Percentiles rank a stretch among this genome's conserved stretches.
These are phyloP conservation scores for Ptychadena robeensis DNA, from an alignment of 2,797 vertebrate genomes.

Conservation along the genomic window DNA sequence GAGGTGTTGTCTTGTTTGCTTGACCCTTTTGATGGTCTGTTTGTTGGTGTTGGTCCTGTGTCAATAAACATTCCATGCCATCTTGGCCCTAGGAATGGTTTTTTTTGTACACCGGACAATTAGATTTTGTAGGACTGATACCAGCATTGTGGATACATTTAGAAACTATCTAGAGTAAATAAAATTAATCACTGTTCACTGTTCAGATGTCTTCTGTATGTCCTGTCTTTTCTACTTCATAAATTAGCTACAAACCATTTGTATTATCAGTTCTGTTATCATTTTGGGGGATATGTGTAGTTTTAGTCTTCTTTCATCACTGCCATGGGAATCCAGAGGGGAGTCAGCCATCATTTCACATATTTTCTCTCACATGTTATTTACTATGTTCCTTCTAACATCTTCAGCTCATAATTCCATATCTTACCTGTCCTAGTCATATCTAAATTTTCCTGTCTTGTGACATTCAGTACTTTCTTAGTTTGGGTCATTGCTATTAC, in stretches of 20 bases:
- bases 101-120: neutral
- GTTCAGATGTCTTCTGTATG: neutral
- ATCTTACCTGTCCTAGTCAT: slow-evolving; percentile 26
- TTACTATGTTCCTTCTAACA: slow-evolving; percentile 16
- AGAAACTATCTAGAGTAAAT: neutral
- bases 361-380: slow-evolving; percentile 7
- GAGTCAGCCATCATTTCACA: slow-evolving; percentile 19
- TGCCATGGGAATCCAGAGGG: neutral
- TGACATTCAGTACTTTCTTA: slow-evolving; percentile 31
- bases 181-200: neutral
- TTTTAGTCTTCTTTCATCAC: neutral
- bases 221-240: neutral
- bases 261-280: neutral
- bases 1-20: too few relatives aligned
- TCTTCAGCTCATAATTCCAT: slow-evolving; percentile 8
- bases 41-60: neutral
- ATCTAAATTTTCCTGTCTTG: slow-evolving; percentile 33
- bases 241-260: neutral
- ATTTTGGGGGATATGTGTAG: neutral
- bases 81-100: neutral
- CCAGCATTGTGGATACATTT: neutral
- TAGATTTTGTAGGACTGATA: neutral
- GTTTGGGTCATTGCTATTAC: slow-evolving; percentile 66
- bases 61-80: neutral
- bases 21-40: too few relatives aligned